phyloP scores from a whole-genome alignment of 2,113 vertebrate genomes.

The Silurus meridionalis region DNA sequence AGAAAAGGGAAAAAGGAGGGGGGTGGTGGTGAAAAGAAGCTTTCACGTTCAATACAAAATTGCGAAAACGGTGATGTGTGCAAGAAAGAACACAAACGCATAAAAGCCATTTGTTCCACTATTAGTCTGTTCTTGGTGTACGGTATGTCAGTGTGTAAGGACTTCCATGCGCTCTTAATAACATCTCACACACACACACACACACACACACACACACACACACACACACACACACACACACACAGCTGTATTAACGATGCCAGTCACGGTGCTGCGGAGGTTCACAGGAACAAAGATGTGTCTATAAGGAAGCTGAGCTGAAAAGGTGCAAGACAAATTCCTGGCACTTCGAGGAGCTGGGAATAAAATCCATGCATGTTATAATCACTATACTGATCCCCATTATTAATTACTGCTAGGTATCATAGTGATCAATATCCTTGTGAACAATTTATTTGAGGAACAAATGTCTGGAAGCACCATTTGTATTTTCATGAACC shows the following conservation, averaged over 20 bases:
- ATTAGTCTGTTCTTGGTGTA: conserved; percentile 5
- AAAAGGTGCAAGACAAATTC: conserved; percentile 64
- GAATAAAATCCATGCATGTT: not conserved
- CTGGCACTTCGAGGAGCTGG: not conserved
- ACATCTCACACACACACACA: not conserved
- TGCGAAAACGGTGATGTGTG: not conserved
- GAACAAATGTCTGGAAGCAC: not conserved
- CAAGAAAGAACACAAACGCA: not conserved
- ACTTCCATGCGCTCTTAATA: conserved; percentile 6
- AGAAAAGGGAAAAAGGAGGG: not conserved
- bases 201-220: not conserved
- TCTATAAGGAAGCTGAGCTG: conserved; percentile 66
- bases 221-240: conserved; percentile 15
- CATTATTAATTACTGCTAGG: not conserved
- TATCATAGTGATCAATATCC: not conserved
- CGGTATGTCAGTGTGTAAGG: conserved; percentile 12
- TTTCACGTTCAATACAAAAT: not conserved
- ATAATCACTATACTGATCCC: not conserved
- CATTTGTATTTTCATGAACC: not conserved
- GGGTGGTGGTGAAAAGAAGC: too few relatives aligned
- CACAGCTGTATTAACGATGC: conserved; percentile 69
- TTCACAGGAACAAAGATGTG: conserved; percentile 69
- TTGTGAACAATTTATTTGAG: too few relatives aligned
- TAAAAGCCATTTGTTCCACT: not conserved
- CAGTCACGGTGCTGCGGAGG: conserved; percentile 69